Evolutionary conservation across 2,888 invertebrate genomes (phyloP).

Genomic region (Euplagia quadripunctaria): DNA sequence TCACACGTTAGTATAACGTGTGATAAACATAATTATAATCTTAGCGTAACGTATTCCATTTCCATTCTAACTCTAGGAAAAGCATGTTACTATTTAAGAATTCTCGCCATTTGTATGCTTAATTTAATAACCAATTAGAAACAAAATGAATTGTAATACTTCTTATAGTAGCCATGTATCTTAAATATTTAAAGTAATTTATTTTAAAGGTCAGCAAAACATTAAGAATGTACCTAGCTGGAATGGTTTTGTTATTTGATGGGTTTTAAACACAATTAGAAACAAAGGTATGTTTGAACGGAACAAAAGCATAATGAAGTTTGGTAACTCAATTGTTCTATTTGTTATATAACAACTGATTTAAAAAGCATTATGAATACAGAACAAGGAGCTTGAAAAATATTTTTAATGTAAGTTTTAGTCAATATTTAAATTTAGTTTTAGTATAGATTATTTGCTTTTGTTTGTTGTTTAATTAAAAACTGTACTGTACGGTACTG

Average conservation of each 20-base stretch:
- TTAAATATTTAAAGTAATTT: constrained; percentile 1
- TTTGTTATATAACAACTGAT: background rate
- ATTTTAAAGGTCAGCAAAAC: background rate
- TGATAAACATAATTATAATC: too few species aligned
- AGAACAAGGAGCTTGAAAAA: background rate
- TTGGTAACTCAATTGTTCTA: background rate
- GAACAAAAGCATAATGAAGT: background rate
- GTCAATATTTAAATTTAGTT: too few species aligned
- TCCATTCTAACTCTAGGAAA: too few species aligned
- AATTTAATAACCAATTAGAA: background rate
- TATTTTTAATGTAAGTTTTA: too few species aligned
- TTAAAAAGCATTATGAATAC: background rate
- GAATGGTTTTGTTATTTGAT: background rate
- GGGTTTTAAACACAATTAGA: background rate
- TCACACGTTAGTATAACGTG: too few species aligned
- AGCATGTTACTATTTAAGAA: background rate
- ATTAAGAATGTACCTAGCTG: background rate
- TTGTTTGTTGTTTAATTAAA: background rate
- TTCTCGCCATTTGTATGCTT: background rate
- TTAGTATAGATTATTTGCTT: background rate
- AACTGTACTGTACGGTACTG: too few species aligned
- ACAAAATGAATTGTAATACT: background rate
- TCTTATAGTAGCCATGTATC: background rate
- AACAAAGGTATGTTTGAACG: background rate
- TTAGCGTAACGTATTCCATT: background rate